A percentile compares a stretch with the other conserved stretches of the same genome.
These are phyloP conservation scores for Toxotes jaculatrix DNA, from an alignment of 2,113 vertebrate species.

Conservation along the genomic window DNA sequence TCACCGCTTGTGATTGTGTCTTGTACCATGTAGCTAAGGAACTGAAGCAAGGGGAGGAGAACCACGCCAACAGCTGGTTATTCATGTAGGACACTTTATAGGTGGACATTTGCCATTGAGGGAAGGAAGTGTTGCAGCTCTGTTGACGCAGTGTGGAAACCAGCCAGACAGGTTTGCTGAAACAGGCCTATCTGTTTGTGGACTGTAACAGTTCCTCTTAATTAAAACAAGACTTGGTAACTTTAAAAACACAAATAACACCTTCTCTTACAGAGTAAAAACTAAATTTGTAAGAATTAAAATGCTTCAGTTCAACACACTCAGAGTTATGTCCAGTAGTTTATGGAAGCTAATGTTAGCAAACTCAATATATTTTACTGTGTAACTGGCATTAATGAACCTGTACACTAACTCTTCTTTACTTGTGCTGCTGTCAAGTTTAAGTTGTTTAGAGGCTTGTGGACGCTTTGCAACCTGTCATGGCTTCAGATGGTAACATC, in stretches of 20 bases:
- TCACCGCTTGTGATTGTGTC: neutral
- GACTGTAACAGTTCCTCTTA: neutral
- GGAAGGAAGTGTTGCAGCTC: slow-evolving; percentile 1
- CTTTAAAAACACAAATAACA: neutral
- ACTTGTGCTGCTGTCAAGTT: neutral
- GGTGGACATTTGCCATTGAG: neutral
- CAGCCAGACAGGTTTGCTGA: slow-evolving; percentile 11
- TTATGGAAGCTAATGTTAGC: neutral
- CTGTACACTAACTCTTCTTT: neutral
- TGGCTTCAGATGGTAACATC: too few species aligned
- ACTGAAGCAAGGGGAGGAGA: neutral
- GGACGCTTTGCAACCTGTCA: too few species aligned
- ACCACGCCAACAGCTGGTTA: too few species aligned
- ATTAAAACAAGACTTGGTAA: neutral
- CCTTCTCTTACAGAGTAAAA: neutral
- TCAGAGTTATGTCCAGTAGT: neutral
- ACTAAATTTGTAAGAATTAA: neutral
- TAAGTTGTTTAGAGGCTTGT: too few species aligned
- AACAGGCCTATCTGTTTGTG: neutral
- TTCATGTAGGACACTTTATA: neutral
- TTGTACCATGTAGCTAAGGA: neutral
- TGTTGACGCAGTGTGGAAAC: slow-evolving; percentile 14
- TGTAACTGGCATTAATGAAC: too few species aligned
- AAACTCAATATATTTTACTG: neutral
- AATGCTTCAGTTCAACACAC: neutral